Evolutionary conservation across 2,888 invertebrate genomes (phyloP), one percentile per base, ranked within the genome.

Genomic region (Cecidostiba fungosa): DNA sequence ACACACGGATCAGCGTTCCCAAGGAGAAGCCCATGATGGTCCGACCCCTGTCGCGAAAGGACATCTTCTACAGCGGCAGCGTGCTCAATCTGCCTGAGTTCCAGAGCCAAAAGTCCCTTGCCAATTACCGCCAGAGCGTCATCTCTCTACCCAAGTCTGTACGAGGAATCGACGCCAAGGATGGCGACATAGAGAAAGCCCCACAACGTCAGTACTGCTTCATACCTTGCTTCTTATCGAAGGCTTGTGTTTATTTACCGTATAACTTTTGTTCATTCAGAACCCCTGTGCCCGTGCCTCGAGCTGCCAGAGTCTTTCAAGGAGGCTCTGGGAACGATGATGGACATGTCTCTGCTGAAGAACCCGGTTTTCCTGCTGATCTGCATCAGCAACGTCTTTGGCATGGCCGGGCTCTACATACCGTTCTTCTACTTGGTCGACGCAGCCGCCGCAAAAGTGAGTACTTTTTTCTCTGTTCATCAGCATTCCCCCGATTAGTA

Each of bases 1-100:
- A 92, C 87, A 93, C 95, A 0, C 92, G 92, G 85, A 91, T 90
- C 91, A 59, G 54, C 80, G 93, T 91, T 29, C 91, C 92, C 50
- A 93, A 93, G 86, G 95, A 95, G 90, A 95, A 94, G 88, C 94
- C 95, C 74, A 94, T 96, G 88, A 97, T 98, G 95, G 96, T 98
- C 23, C 95, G 98, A 26, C 99, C 99, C 3, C 94, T 99, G 94
- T 98, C 98, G 10, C 95, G 98, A 81, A 98, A 98, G 92, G 99
- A 99, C 94, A 99, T 99, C 91, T 99, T 99, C 95, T 99, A 99
- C 94, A 98, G 98, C 3, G 99, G 99, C 47, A 98, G 98, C 74
- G 97, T 99, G 36, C 95, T 97, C 87, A 98, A 99, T 94, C 95
- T 99, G 90, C 98, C 98, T 0, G 98, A 98, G 94, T 99, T 97